phyloP scores from a whole-genome alignment of 2,797 vertebrate genomes.

The Pagetopsis macropterus region DNA sequence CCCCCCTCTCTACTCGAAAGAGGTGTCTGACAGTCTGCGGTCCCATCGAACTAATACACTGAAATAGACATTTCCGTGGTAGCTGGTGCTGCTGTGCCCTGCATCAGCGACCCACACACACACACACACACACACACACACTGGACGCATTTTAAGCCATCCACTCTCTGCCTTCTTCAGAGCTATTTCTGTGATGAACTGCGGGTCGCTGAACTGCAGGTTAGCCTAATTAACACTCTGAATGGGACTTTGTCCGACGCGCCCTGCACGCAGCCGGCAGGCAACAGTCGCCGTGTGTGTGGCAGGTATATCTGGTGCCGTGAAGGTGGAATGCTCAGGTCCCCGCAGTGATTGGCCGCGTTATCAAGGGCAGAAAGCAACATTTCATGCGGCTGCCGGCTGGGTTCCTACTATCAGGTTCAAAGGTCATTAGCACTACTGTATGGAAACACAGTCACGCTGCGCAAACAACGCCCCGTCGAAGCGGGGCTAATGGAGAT shows the following conservation, averaged over 20 bases:
- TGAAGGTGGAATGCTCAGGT: slow-evolving; percentile 22
- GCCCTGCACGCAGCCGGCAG: slow-evolving; percentile 35
- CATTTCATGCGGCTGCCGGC: slow-evolving; percentile 32
- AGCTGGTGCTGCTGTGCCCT: slow-evolving; percentile 26
- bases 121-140: background rate
- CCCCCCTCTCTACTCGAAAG: slow-evolving; percentile 40
- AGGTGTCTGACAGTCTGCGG: slow-evolving; percentile 66
- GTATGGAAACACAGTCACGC: slow-evolving; percentile 43
- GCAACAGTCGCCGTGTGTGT: slow-evolving; percentile 39
- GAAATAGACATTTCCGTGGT: slow-evolving; percentile 57
- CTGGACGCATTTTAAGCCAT: slow-evolving; percentile 16
- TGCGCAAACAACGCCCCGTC: slow-evolving; percentile 36
- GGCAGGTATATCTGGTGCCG: slow-evolving; percentile 20
- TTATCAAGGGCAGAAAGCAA: slow-evolving; percentile 54
- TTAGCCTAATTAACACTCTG: slow-evolving; percentile 52
- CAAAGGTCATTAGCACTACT: slow-evolving; percentile 71
- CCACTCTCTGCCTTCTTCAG: slow-evolving; percentile 9
- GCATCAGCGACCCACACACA: background rate
- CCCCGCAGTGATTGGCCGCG: background rate
- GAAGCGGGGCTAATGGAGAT: slow-evolving; percentile 11
- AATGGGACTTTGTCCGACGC: slow-evolving; percentile 66
- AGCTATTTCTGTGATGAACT: slow-evolving; percentile 48
- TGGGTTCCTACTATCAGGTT: slow-evolving; percentile 61
- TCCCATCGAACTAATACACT: slow-evolving; percentile 54
- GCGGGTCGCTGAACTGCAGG: slow-evolving; percentile 56